Base-by-base conservation (phyloP, 1,140 invertebrate species). In the Triops cancriformis region DNA sequence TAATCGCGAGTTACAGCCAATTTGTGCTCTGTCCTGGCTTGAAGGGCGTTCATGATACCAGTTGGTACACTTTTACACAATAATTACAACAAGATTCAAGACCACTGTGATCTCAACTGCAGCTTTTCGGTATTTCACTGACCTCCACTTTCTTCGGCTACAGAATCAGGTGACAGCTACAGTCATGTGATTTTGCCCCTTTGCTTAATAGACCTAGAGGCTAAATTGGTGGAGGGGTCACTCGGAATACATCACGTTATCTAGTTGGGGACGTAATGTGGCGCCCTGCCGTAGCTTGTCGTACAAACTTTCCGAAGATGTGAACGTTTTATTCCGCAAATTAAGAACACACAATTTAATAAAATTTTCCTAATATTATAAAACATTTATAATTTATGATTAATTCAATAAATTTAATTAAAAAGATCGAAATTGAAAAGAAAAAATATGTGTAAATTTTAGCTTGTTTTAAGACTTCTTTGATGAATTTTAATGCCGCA, bases 1-100 rank as follows among this genome's bases (percentile, higher is more conserved):
- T 98, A 99, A 88, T 99, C 94, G 82, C 98, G 87, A 77, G 94
- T 94, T 74, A 98, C 93, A 77, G 96, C 97, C 82, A 98, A 87
- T 85, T 92, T 89, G 87, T 97, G 94, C 83, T 96, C 92, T 84
- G 88, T 88, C 77, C 82, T 82, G 76, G 91, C 91, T 85, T 91
- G 87, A 73, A 83, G 83, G 26, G 84, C 81, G 37, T 42, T 73
- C 72, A 80, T 27, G 41, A 73, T 79, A 12, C 23, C 31, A 10
- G 26, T 73, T 64, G 23, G 3, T 64, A 64, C 14, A 18, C 51
- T 64, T 64, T 10, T 14, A 23, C 51, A 64, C 18, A 18, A n/a
- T n/a, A n/a, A n/a, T 64, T n/a, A 23, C 51, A 64, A 5, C 6
- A 64, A 64, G n/a, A 64, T 64, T 23, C 23, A 37, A 23, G 51